Evolutionary conservation across 2,797 vertebrate species (phyloP).

Genomic region (Parauchenoglanis ngamensis): DNA sequence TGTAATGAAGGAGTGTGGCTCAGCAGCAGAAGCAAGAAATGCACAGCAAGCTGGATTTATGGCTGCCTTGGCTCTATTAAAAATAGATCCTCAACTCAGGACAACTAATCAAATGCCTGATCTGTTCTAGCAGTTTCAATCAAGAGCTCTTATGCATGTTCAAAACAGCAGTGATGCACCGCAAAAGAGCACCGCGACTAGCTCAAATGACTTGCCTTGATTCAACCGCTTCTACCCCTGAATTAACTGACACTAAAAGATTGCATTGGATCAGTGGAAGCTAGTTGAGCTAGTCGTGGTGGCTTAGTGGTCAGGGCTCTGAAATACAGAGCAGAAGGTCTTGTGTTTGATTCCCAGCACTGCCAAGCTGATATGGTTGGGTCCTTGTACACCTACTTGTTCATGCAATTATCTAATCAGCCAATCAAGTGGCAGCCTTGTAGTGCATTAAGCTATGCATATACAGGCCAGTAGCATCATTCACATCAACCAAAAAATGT

Average conservation of each 20-base stretch:
- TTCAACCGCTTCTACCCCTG: background rate
- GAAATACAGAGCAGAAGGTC: background rate
- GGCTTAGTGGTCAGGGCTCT: background rate
- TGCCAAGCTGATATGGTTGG: background rate
- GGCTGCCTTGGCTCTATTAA: background rate
- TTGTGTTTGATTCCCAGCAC: background rate
- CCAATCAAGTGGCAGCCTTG: too few relatives aligned
- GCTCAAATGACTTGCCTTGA: background rate
- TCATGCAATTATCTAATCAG: too few relatives aligned
- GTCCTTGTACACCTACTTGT: background rate
- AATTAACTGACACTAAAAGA: background rate
- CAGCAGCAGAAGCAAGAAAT: background rate
- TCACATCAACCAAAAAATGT: too few relatives aligned
- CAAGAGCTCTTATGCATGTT: background rate
- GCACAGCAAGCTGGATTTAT: background rate
- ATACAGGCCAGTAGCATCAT: too few relatives aligned
- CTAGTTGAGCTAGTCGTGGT: background rate
- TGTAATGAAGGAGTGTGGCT: background rate
- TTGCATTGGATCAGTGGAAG: too few relatives aligned
- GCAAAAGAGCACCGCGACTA: background rate
- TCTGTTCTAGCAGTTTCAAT: background rate
- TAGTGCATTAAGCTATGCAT: too few relatives aligned
- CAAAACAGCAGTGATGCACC: background rate
- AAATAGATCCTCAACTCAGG: background rate
- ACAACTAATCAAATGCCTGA: background rate